Evolutionary conservation across 2,797 vertebrate species (phyloP).

Genomic region (Gobio occitaniae): DNA sequence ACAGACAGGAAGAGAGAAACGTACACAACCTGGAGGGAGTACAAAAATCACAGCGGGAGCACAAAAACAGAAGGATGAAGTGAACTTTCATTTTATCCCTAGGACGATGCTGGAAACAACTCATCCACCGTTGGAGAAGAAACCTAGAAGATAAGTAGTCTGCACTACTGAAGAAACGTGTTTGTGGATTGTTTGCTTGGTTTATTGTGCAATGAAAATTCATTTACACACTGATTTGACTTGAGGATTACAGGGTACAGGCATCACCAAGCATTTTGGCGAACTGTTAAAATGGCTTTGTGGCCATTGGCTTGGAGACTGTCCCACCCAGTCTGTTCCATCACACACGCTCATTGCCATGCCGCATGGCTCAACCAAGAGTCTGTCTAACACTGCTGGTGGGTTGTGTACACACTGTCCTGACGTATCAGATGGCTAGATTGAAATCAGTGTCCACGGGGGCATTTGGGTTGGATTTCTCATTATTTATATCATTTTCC

Average conservation of each 20-base stretch:
- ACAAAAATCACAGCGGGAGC: slow-evolving; percentile 82
- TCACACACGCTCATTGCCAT: background rate
- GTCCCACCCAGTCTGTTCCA: slow-evolving; percentile 35
- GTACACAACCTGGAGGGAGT: slow-evolving; percentile 81
- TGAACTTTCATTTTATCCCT: slow-evolving; percentile 79
- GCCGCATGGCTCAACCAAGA: background rate
- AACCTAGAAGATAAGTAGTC: slow-evolving; percentile 78
- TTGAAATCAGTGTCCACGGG: slow-evolving; percentile 4
- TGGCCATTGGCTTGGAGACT: slow-evolving; percentile 54
- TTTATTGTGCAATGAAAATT: slow-evolving; percentile 87
- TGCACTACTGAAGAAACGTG: slow-evolving; percentile 62
- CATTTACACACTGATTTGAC: slow-evolving; percentile 83
- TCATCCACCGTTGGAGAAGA: slow-evolving; percentile 81
- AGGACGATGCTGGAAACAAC: slow-evolving; percentile 83
- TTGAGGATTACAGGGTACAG: slow-evolving; percentile 88
- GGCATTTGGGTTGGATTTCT: slow-evolving; percentile 37
- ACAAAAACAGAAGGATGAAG: slow-evolving; percentile 79
- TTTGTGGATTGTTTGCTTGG: slow-evolving; percentile 74
- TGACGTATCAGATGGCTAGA: slow-evolving; percentile 28
- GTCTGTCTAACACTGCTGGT: slow-evolving; percentile 25
- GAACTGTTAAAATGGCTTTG: slow-evolving; percentile 56
- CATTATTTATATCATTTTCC: slow-evolving; percentile 16
- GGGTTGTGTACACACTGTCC: slow-evolving; percentile 32
- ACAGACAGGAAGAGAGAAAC: slow-evolving; percentile 40
- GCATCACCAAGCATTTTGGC: slow-evolving; percentile 54